Evolutionary conservation across 2,888 invertebrate species (phyloP), one percentile per base, ranked within the genome.

Genomic region (Sesia bembeciformis): DNA sequence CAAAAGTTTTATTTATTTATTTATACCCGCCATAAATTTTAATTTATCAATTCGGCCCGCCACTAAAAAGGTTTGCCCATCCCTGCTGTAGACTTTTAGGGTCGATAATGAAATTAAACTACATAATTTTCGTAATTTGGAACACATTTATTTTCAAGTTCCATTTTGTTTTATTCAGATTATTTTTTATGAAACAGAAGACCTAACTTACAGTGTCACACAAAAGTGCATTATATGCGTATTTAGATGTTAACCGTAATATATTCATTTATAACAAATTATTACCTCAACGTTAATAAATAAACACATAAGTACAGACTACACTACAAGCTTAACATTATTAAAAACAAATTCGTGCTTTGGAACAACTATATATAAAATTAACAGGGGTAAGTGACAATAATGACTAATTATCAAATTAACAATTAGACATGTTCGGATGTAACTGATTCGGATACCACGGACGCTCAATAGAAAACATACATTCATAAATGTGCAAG

Each of bases 171-270:
- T 52, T 55, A 52, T 40, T 55, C 40, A 43, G 40, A 56, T 5
- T 49, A 57, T 49, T 72, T 81, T 81, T 81, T 72, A 72, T 74
- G 76, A 76, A 78, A 84, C 77, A 81, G 73, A 79, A 83, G 70
- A 72, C 67, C 77, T 77, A 80, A 74, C 70, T 78, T 78, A 81
- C 62, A 70, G 64, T 72, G 68, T 79, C 77, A 83, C 76, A 78
- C 76, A 74, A 78, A 76, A 74, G 76, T 80, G 84, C 84, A 82
- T 82, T 79, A 80, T 76, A 82, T 83, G 82, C 81, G 62, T 50
- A 50, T 50, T 7, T 23, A 39, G 38, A 54, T 52, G 52, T 49
- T 23, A 51, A 50, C 23, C 38, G 52, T 49, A 55, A 60, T 68
- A 71, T 70, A 70, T 69, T 50, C 50, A 50, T 38, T 50, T 50